Conservation (phyloP, 2,797 vertebrate species). For the Hoplostethus atlanticus region DNA sequence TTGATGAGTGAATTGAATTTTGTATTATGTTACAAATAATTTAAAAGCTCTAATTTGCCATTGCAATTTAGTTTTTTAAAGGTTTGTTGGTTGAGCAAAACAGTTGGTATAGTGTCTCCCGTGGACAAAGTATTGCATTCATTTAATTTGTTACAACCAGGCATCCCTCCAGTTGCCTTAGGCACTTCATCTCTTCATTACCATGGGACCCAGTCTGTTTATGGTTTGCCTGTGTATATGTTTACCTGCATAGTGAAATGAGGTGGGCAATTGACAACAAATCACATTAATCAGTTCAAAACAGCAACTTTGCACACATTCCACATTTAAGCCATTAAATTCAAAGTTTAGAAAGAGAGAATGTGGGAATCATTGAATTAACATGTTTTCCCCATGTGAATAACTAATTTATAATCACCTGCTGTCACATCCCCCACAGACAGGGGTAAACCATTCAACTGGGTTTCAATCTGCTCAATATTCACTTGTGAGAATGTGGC, state of each 20-base stretch:
- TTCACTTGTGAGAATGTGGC: not conserved
- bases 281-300: not conserved
- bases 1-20: too few relatives aligned
- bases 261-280: not conserved
- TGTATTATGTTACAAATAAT: too few relatives aligned
- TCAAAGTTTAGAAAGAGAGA: not conserved
- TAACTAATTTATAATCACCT: not conserved
- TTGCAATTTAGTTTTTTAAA: not conserved
- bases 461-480: not conserved
- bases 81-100: not conserved
- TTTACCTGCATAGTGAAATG: conserved; percentile 32
- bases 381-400: not conserved
- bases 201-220: conserved; percentile 47
- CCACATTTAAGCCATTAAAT: not conserved
- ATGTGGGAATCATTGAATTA: not conserved
- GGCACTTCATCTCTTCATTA: conserved; percentile 36
- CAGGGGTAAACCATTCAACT: not conserved
- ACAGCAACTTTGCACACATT: not conserved
- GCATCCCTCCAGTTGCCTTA: conserved; percentile 28
- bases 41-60: not conserved
- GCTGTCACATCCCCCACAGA: not conserved
- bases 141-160: conserved; percentile 32
- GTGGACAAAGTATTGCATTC: not conserved
- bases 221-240: conserved; percentile 13
- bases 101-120: not conserved